These are phyloP conservation scores for Lacerta viridis DNA, from an alignment of 2,797 vertebrate genomes.

Conservation along the genomic window DNA sequence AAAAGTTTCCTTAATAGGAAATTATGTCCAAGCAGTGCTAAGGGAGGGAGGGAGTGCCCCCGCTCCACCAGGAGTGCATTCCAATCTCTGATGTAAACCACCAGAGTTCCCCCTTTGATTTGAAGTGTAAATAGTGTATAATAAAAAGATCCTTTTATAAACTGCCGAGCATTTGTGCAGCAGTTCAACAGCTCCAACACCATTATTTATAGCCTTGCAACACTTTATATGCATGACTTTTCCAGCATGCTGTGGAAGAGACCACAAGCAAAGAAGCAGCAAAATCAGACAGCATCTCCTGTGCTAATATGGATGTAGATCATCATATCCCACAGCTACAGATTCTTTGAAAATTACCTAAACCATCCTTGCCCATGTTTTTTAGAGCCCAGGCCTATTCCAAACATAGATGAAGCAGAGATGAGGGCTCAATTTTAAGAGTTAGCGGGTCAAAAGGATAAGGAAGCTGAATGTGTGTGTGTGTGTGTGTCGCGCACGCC, in stretches of 20 bases:
- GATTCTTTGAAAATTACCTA: background rate
- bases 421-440: background rate
- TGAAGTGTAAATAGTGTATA: slow-evolving; percentile 73
- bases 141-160: slow-evolving; percentile 72
- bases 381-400: background rate
- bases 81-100: slow-evolving; percentile 72
- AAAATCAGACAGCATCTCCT: background rate
- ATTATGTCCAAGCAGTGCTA: slow-evolving; percentile 50
- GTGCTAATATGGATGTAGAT: background rate
- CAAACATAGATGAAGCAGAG: background rate
- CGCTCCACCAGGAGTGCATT: slow-evolving; percentile 42
- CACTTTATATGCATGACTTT: fast-evolving
- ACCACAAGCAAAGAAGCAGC: background rate
- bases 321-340: background rate
- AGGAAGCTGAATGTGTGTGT: background rate
- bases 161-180: slow-evolving; percentile 32
- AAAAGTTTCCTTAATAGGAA: slow-evolving; percentile 78
- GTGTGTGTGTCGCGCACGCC: too few species aligned
- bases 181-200: slow-evolving; percentile 45
- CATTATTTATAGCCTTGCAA: slow-evolving; percentile 16
- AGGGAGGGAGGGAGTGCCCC: slow-evolving; percentile 50
- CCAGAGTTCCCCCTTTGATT: slow-evolving; percentile 64
- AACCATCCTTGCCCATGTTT: background rate
- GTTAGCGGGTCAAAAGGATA: background rate
- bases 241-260: fast-evolving